Base-by-base conservation (phyloP, 2,113 vertebrate genomes). In the Silurus glanis region DNA sequence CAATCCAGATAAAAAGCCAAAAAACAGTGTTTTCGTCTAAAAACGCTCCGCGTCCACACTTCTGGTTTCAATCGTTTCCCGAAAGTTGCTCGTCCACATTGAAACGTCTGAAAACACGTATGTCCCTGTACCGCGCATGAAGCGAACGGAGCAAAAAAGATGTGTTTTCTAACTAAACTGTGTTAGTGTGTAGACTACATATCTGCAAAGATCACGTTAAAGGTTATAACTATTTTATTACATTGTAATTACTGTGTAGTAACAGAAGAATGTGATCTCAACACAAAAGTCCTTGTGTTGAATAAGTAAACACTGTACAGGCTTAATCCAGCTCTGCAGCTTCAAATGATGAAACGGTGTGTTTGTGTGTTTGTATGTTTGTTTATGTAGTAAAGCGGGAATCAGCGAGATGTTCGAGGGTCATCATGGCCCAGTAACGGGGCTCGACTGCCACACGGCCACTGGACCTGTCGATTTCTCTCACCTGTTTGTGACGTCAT, bases 341-440 rank as follows among this genome's bases (percentile, higher is more conserved):
- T 23, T 19, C 47, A 49, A n/a, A 75, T 78, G n/a, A 17, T 28
- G 23, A 23, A 25, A 53, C 55, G 19, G 19, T 90, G 82, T 86
- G 51, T 59, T 5, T 83, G 2, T 37, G 85, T 64, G 59, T 53
- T 14, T 61, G 19, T 66, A n/a, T 86, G 82, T 88, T 55, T 89
- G 80, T 89, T 89, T 88, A 23, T 89, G 92, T 93, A 99, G 98
- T 94, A 99, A 99, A 95, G 98, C 98, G 61, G 98, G 98, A 82
- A 99, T 99, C 94, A 98, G 97, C 90, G 98, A 99, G 91, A 97
- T 99, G 95, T 99, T 99, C 91, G 98, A 99, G 92, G 98, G 98
- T 88, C 98, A 99, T 90, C 98, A 99, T 84, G 98, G 98, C 91
- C 98, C 98, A 66, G 97, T 99, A 90, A 99, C 98, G n/a, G 98